phyloP scores from a whole-genome alignment of 2,888 invertebrate genomes.

The Temnothorax ravouxi region DNA sequence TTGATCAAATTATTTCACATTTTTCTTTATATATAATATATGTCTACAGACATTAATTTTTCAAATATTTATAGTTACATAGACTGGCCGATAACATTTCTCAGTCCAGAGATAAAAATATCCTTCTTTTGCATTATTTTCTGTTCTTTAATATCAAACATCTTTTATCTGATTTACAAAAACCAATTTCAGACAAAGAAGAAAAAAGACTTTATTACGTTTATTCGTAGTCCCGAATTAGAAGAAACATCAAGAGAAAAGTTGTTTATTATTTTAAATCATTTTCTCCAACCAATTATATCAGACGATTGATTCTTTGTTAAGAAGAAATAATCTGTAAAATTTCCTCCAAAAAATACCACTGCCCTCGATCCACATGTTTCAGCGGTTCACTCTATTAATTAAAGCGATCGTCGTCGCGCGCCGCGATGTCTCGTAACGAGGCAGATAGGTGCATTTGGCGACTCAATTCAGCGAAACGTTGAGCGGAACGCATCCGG shows the following conservation, averaged over 20 bases:
- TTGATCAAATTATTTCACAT: too few species aligned
- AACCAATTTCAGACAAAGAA: background rate
- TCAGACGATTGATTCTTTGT: background rate
- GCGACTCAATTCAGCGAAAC: conserved; percentile 13
- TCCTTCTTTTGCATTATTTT: background rate
- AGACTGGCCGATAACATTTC: background rate
- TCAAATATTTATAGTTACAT: background rate
- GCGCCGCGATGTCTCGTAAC: background rate
- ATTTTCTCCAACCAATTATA: background rate
- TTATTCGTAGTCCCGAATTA: background rate
- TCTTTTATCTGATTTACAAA: background rate
- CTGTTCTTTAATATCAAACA: background rate
- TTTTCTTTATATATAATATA: background rate
- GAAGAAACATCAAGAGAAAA: background rate
- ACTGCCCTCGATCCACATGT: background rate
- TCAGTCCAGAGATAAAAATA: background rate
- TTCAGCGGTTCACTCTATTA: background rate
- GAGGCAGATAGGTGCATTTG: background rate
- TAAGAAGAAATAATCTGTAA: background rate
- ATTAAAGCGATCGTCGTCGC: background rate
- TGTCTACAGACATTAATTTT: background rate
- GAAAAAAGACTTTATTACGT: background rate
- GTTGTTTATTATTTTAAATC: background rate
- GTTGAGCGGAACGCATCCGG: background rate
- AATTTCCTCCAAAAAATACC: background rate